A percentile compares a stretch with the other conserved stretches of the same genome.
Conservation (phyloP, 2,113 vertebrate species). For the Hyperopisus bebe region DNA sequence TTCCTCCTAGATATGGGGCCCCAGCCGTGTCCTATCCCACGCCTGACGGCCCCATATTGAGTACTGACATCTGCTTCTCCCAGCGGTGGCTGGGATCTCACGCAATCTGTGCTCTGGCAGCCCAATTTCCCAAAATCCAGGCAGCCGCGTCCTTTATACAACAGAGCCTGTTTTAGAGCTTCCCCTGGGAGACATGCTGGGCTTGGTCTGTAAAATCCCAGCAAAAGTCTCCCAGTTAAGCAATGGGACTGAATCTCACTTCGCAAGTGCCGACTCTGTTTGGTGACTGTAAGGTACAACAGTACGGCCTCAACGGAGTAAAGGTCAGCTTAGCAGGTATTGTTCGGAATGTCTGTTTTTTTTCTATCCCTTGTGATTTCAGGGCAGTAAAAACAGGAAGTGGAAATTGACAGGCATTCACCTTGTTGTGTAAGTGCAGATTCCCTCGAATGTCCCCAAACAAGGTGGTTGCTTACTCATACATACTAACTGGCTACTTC, state of each 20-base stretch:
- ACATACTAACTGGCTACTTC: neutral
- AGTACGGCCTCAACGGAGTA: neutral
- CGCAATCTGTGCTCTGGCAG: neutral
- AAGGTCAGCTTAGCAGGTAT: neutral
- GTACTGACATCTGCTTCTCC: conserved; percentile 1
- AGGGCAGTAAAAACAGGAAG: neutral
- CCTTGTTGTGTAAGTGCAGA: neutral
- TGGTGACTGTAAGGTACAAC: neutral
- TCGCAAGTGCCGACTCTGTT: neutral
- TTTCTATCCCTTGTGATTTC: neutral
- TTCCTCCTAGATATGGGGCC: neutral
- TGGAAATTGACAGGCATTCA: neutral
- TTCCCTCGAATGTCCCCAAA: neutral
- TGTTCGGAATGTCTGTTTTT: neutral
- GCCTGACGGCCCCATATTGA: neutral
- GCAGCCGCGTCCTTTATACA: neutral
- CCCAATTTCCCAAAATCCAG: neutral
- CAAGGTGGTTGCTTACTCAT: neutral
- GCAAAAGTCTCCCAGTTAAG: neutral
- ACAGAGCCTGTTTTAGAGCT: neutral
- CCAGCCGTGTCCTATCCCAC: neutral
- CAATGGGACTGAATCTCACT: neutral
- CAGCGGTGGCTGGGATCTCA: neutral
- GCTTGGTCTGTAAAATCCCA: neutral
- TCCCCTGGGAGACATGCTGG: neutral